These are phyloP conservation scores for Choreutis nemorana DNA, from an alignment of 2,888 invertebrate genomes.

Conservation along the genomic window DNA sequence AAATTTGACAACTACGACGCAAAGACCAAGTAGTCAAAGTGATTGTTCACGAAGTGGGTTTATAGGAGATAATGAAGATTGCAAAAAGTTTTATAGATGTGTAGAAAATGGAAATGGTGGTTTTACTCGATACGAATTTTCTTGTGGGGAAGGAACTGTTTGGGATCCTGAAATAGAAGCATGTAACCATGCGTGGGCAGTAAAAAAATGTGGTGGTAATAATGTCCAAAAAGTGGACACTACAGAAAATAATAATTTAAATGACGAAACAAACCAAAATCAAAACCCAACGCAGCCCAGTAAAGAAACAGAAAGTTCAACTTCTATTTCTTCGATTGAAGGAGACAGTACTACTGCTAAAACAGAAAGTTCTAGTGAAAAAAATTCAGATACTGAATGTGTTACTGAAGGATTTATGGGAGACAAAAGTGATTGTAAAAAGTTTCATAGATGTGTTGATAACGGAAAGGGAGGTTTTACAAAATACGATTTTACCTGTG, in stretches of 20 bases:
- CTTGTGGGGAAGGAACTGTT: slow-evolving; percentile 78
- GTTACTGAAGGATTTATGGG: slow-evolving; percentile 72
- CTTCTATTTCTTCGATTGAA: slow-evolving; percentile 12
- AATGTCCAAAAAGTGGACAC: too few species aligned
- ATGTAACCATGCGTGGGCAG: slow-evolving; percentile 73
- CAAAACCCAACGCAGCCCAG: slow-evolving; percentile 5
- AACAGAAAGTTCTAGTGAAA: slow-evolving; percentile 10
- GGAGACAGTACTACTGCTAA: slow-evolving; percentile 9
- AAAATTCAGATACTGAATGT: slow-evolving; percentile 34
- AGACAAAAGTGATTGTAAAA: slow-evolving; percentile 71
- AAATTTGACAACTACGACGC: slow-evolving; percentile 9
- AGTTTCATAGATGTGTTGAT: slow-evolving; percentile 77
- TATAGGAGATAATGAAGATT: slow-evolving; percentile 72
- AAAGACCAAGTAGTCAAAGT: slow-evolving; percentile 7
- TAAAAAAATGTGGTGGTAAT: slow-evolving; percentile 34
- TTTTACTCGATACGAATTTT: slow-evolving; percentile 73
- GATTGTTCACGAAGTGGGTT: slow-evolving; percentile 70
- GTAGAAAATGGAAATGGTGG: slow-evolving; percentile 68
- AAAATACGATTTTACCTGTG: slow-evolving; percentile 75
- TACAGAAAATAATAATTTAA: too few species aligned
- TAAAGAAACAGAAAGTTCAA: slow-evolving; percentile 9
- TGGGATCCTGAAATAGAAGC: slow-evolving; percentile 75
- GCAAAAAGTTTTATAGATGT: slow-evolving; percentile 81
- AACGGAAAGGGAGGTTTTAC: slow-evolving; percentile 65
- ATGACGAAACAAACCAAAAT: too few species aligned